phyloP scores from a whole-genome alignment of 2,888 invertebrate species.

The Cepaea hortensis region DNA sequence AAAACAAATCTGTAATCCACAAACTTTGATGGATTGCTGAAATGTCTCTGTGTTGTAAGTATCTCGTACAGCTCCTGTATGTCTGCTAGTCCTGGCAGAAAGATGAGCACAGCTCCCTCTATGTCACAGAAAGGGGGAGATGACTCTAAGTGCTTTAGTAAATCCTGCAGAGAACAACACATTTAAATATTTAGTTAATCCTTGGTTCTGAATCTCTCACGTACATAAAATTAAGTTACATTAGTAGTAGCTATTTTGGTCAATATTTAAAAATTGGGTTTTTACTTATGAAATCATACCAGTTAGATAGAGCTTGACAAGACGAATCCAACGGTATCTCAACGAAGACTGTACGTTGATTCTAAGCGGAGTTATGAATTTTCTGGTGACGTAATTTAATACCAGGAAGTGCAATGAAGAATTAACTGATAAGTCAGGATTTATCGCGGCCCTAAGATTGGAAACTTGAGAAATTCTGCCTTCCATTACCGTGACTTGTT shows the following conservation, averaged over 20 bases:
- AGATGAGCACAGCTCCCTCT: constrained; percentile 73
- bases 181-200: not conserved
- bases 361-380: too few relatives aligned
- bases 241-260: not conserved
- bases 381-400: too few relatives aligned
- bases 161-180: constrained; percentile 57
- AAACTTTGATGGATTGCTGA: constrained; percentile 63
- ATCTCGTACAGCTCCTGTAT: constrained; percentile 73
- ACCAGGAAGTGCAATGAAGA: too few relatives aligned
- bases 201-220: not conserved
- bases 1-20: not conserved
- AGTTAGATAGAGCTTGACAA: too few relatives aligned
- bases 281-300: too few relatives aligned
- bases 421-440: too few relatives aligned
- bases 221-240: not conserved
- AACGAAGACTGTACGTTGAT: too few relatives aligned
- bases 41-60: constrained; percentile 65
- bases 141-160: constrained; percentile 62
- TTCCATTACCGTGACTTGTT: too few relatives aligned
- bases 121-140: constrained; percentile 56
- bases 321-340: too few relatives aligned
- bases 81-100: constrained; percentile 73
- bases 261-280: too few relatives aligned
- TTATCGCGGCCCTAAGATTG: too few relatives aligned
- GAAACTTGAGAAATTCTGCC: too few relatives aligned